These are phyloP conservation scores for Lycaon pictus DNA, from an alignment of 2,113 vertebrate genomes.

Conservation along the genomic window DNA sequence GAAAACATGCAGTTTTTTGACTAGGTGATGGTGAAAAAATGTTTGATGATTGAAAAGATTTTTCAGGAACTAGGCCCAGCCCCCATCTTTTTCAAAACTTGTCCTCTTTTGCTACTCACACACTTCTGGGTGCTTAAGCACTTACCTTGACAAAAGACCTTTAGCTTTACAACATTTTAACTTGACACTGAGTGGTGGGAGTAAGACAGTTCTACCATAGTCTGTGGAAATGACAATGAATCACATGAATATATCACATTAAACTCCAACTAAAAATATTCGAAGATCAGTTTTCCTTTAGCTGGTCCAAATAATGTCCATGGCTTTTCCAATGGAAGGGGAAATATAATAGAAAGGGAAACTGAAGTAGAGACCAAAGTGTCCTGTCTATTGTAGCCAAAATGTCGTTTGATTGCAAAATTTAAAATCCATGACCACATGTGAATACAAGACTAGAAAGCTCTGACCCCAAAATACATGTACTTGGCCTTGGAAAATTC, in stretches of 20 bases:
- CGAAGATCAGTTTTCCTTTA: not conserved
- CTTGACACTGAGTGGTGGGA: not conserved
- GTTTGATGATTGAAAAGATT: not conserved
- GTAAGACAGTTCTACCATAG: not conserved
- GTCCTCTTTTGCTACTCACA: not conserved
- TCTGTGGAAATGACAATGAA: not conserved
- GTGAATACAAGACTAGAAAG: not conserved
- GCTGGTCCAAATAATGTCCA: not conserved
- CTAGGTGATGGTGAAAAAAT: not conserved
- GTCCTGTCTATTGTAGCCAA: not conserved
- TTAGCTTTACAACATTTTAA: not conserved
- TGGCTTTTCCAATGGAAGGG: not conserved
- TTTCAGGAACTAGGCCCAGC: not conserved
- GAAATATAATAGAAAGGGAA: not conserved
- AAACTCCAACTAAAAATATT: not conserved
- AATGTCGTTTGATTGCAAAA: not conserved
- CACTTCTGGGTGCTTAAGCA: not conserved
- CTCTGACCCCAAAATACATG: not conserved
- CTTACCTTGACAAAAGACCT: not conserved
- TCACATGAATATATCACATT: not conserved
- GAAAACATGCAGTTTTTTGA: not conserved
- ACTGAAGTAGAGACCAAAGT: not conserved
- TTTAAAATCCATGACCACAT: not conserved
- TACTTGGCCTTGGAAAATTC: not conserved
- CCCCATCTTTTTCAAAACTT: not conserved